These are phyloP conservation scores for Antedon mediterranea DNA, from an alignment of 53 echinoderm and acorn worm species.

Conservation along the genomic window DNA sequence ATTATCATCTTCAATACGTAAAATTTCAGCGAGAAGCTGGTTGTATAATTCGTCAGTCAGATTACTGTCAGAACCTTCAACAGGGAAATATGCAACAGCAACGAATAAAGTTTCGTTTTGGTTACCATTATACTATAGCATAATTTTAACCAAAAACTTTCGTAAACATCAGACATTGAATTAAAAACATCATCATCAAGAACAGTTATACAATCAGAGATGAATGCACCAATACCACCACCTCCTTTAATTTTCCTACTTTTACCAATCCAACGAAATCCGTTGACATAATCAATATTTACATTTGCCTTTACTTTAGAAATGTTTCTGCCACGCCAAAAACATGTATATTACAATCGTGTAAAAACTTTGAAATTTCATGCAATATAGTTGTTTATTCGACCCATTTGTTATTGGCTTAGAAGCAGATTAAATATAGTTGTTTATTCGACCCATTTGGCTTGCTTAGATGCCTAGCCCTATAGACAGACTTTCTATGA, in stretches of 20 bases:
- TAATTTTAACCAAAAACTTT: background rate
- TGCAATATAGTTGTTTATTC: too few relatives aligned
- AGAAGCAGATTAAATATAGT: too few relatives aligned
- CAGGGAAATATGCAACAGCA: background rate
- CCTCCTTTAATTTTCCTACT: background rate
- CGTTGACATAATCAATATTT: too few relatives aligned
- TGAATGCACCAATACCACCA: background rate
- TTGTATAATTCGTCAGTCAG: background rate
- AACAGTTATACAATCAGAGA: background rate
- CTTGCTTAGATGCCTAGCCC: too few relatives aligned
- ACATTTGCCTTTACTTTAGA: background rate
- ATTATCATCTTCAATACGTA: background rate
- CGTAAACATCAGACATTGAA: background rate
- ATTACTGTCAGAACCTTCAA: background rate
- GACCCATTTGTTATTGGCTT: too few relatives aligned
- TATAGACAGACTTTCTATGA: too few relatives aligned
- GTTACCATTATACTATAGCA: too few relatives aligned
- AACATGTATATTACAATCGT: background rate
- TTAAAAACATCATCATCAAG: background rate
- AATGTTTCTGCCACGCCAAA: background rate
- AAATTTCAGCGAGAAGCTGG: background rate
- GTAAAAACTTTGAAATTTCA: too few relatives aligned
- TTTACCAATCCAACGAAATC: too few relatives aligned
- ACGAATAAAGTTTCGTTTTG: background rate
- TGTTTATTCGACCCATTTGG: too few relatives aligned